Conservation (phyloP, 2,797 vertebrate genomes). For the Okamejei kenojei region DNA sequence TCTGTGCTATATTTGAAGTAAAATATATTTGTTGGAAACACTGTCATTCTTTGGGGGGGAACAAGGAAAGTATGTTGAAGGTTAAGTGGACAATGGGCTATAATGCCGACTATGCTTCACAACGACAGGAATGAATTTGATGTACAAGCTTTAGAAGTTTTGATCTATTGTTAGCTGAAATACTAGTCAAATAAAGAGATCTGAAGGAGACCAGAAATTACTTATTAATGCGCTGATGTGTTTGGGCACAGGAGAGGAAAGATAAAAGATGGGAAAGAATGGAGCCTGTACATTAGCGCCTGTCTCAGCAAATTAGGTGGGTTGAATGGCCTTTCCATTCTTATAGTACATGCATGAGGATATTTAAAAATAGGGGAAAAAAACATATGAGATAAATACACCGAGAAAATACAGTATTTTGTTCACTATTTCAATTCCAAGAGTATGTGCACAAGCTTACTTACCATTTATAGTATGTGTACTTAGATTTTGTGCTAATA, state of each 20-base stretch:
- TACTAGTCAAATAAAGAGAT: not conserved
- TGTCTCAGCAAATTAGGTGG: not conserved
- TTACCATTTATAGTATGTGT: not conserved
- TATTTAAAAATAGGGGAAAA: not conserved
- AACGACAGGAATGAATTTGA: not conserved
- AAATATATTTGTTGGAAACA: not conserved
- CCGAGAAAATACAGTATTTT: not conserved
- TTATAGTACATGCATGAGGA: not conserved
- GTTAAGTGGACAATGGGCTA: not conserved
- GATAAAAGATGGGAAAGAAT: no score
- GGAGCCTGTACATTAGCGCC: not conserved
- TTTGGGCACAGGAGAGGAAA: not conserved
- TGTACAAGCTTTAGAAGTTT: not conserved
- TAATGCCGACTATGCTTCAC: not conserved
- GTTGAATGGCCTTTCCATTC: not conserved
- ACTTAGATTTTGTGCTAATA: not conserved
- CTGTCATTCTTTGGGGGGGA: not conserved
- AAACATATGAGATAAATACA: not conserved
- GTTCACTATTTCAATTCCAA: not conserved
- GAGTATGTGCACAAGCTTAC: not conserved
- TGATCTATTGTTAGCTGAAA: not conserved
- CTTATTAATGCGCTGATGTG: not conserved
- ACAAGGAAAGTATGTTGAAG: not conserved
- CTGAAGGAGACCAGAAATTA: not conserved
- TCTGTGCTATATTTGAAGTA: not conserved